phyloP scores from a whole-genome alignment of 2,888 invertebrate genomes.

The Athripsodes cinereus region DNA sequence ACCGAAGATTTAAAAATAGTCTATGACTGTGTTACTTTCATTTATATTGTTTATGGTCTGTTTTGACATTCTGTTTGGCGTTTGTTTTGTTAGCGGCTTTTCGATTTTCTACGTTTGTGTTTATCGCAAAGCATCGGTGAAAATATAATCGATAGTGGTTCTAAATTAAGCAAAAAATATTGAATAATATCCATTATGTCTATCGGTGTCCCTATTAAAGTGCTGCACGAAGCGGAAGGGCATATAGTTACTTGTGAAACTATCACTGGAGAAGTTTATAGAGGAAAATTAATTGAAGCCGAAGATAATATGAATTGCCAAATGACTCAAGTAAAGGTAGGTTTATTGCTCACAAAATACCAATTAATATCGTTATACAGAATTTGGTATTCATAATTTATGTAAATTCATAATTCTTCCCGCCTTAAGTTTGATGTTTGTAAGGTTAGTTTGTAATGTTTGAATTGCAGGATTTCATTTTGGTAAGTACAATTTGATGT shows the following conservation, averaged over 20 bases:
- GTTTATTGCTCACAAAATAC: no score
- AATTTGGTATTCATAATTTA: no score
- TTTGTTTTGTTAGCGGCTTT: conserved; percentile 11
- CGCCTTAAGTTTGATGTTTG: no score
- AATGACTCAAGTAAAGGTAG: conserved; percentile 85
- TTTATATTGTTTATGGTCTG: not conserved
- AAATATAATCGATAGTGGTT: not conserved
- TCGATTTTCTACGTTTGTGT: conserved; percentile 10
- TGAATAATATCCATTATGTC: conserved; percentile 60
- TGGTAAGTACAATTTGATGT: no score
- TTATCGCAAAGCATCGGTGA: conserved; percentile 15
- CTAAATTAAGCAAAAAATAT: not conserved
- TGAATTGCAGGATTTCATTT: no score
- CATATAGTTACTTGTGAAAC: conserved; percentile 98
- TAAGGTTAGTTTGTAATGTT: no score
- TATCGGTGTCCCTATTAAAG: conserved; percentile 99
- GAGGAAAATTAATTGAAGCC: conserved; percentile 94
- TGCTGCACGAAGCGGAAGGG: conserved; percentile 98
- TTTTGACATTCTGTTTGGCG: not conserved
- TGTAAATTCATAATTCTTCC: no score
- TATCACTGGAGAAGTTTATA: conserved; percentile 95
- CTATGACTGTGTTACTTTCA: not conserved
- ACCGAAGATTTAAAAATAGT: no score
- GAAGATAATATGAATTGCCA: conserved; percentile 99
- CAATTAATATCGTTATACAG: no score